Base-by-base conservation (phyloP, 2,113 vertebrate species). In the Desmodus rotundus region DNA sequence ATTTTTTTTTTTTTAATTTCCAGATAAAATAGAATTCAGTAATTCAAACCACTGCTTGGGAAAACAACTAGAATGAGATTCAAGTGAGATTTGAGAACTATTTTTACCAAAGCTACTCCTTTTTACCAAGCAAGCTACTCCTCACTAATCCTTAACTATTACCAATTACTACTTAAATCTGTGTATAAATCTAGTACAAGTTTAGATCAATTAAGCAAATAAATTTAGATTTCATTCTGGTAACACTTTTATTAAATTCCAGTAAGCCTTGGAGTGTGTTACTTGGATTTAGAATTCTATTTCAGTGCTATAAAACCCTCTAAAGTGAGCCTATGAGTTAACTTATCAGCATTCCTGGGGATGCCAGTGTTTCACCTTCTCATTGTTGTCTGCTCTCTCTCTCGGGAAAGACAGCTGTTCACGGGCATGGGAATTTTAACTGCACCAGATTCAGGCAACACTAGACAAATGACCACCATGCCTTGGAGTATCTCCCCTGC, bases 201-300 rank as follows among this genome's bases (percentile, higher is more conserved):
- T 1, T 78, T 96, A 58, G 73, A 89, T 56, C 28, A 43, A 43
- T 85, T 95, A 67, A 80, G 33, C 28, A 96, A 81, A 78, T 73
- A 63, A 85, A 87, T 56, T 92, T 58, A 95, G 61, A 72, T 72
- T 87, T 96, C 24, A 92, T 90, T 96, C 50, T 87, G 36, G 72
- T 91, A 83, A 78, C 36, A 73, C 20, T 86, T 76, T 36, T 20
- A 82, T 81, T 68, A 87, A 90, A 94, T 82, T 88, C 33, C 54
- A 87, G 10, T 43, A 85, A 41, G 12, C 33, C 41, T 87, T 14
- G n/a, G 87, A 88, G 22, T 50, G 31, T 3, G 76, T 80, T 87
- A 63, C 31, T 26, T 43, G 65, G 11, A 52, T 61, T 33, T 87
- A 92, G 43, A 84, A 94, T 84, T 76, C 36, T 67, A 86, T 41